phyloP scores from a whole-genome alignment of 2,797 vertebrate genomes.

The Sebastes kiyomatsui region DNA sequence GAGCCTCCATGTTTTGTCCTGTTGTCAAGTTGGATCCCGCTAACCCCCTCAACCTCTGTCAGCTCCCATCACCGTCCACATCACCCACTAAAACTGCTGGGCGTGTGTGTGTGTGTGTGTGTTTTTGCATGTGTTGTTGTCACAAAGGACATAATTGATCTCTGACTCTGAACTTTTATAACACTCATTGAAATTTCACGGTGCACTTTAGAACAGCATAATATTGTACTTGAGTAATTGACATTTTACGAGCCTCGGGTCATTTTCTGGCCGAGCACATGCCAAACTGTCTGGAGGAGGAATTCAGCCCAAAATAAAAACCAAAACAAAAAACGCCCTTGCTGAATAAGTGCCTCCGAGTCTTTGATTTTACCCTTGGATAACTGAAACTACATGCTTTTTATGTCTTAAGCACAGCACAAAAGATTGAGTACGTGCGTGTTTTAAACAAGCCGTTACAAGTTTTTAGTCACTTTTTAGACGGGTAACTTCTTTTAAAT shows the following conservation, averaged over 20 bases:
- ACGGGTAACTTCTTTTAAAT: background rate
- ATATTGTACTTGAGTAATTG: background rate
- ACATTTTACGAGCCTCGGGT: background rate
- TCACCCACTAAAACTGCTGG: background rate
- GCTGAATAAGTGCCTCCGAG: background rate
- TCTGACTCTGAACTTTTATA: background rate
- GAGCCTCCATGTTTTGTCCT: slow-evolving; percentile 29
- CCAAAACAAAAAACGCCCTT: background rate
- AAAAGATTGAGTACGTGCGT: background rate
- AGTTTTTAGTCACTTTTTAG: background rate
- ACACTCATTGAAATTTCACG: background rate
- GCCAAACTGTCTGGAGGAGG: slow-evolving; percentile 1
- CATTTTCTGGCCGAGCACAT: background rate
- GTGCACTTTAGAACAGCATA: background rate
- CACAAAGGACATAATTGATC: background rate
- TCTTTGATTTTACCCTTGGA: background rate
- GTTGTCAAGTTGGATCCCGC: slow-evolving; percentile 48
- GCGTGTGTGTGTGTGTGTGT: background rate
- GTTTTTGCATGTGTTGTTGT: background rate
- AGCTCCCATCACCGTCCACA: slow-evolving; percentile 50
- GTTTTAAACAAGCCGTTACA: background rate
- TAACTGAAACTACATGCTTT: background rate
- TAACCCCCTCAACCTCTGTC: slow-evolving; percentile 52
- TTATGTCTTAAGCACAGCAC: background rate
- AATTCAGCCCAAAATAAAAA: background rate